These are phyloP conservation scores for Crossocerus cetratus DNA, from an alignment of 2,888 invertebrate species.

Conservation along the genomic window DNA sequence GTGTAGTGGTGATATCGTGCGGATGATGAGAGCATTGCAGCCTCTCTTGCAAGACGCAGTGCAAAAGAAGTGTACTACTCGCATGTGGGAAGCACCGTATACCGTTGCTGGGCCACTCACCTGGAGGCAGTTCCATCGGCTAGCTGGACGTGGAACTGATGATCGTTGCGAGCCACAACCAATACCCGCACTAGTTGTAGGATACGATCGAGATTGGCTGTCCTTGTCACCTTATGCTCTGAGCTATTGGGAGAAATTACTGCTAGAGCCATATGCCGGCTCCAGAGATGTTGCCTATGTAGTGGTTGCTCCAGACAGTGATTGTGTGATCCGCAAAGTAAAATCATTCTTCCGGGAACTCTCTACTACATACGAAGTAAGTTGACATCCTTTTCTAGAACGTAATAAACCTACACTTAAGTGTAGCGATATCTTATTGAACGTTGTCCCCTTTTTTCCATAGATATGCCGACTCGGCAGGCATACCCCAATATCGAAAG, in stretches of 20 bases:
- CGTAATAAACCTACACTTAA: neutral
- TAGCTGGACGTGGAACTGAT: conserved; percentile 95
- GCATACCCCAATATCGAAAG: conserved; percentile 92
- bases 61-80: conserved; percentile 92
- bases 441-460: conserved; percentile 18
- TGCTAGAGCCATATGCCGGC: conserved; percentile 98
- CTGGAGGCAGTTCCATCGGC: conserved; percentile 97
- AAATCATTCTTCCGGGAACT: conserved; percentile 94
- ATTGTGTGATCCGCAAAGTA: conserved; percentile 87
- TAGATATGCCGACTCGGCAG: conserved; percentile 92
- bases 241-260: conserved; percentile 97
- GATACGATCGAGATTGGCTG: conserved; percentile 96
- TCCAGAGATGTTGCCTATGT: conserved; percentile 96
- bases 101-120: conserved; percentile 97
- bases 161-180: conserved; percentile 98
- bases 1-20: conserved; percentile 93
- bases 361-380: conserved; percentile 92
- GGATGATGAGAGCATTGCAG: conserved; percentile 93
- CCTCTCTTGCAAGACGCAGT: conserved; percentile 97
- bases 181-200: conserved; percentile 94
- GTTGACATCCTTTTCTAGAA: conserved; percentile 19
- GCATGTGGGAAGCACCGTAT: conserved; percentile 95
- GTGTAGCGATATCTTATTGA: no score
- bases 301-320: conserved; percentile 95
- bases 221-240: conserved; percentile 96